phyloP scores from a whole-genome alignment of 2,113 vertebrate species.

The Peromyscus maniculatus region DNA sequence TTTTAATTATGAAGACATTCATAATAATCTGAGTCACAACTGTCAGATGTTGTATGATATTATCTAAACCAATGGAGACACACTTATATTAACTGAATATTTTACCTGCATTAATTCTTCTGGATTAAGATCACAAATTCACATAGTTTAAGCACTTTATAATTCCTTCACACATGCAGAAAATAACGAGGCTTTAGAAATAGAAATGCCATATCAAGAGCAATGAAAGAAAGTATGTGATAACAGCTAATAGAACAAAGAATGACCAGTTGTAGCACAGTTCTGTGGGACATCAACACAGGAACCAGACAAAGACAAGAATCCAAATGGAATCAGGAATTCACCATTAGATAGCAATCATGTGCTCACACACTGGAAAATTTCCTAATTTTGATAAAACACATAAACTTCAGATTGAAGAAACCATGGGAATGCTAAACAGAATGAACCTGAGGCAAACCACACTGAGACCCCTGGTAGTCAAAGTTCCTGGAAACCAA shows the following conservation, averaged over 20 bases:
- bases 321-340: neutral
- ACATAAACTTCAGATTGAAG: neutral
- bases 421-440: neutral
- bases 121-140: neutral
- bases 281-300: neutral
- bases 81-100: neutral
- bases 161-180: neutral
- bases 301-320: neutral
- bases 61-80: neutral
- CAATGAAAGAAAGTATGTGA: neutral
- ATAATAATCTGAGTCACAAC: neutral
- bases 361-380: no score
- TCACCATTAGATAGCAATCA: neutral
- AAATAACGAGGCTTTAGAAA: neutral
- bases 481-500: neutral
- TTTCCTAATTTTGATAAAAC: neutral
- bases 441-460: neutral
- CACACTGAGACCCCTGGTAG: neutral
- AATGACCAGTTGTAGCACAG: neutral
- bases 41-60: neutral
- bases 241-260: neutral
- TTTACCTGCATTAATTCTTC: neutral
- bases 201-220: neutral
- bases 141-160: neutral
- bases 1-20: neutral